Evolutionary conservation across 2,113 vertebrate genomes (phyloP).

Genomic region (Rostratula benghalensis): DNA sequence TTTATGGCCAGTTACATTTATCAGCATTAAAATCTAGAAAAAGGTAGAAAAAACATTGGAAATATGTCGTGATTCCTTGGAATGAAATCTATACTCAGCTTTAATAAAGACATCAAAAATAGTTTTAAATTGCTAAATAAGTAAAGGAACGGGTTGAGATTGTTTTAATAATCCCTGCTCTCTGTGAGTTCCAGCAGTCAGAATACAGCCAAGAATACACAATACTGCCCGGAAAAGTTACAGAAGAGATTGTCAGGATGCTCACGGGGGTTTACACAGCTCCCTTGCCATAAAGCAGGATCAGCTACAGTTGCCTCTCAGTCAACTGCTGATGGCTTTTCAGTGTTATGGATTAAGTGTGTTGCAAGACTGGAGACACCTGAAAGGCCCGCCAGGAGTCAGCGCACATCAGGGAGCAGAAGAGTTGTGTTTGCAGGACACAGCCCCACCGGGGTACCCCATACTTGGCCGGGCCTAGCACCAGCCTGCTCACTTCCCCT

Average conservation of each 20-base stretch:
- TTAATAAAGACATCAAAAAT: background rate
- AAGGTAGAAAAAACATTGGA: background rate
- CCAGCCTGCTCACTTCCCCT: background rate
- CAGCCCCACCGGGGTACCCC: accelerated
- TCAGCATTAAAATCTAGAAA: background rate
- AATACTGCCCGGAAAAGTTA: background rate
- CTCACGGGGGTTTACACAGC: background rate
- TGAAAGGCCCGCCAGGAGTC: background rate
- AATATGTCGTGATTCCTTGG: background rate
- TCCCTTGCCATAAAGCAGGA: background rate
- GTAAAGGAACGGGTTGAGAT: background rate
- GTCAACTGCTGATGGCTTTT: background rate
- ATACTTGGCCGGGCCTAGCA: accelerated
- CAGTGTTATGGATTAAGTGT: background rate
- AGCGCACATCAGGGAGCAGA: background rate
- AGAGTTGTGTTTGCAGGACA: background rate
- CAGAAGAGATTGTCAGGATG: background rate
- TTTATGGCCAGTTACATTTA: background rate
- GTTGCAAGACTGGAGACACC: background rate
- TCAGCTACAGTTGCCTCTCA: background rate
- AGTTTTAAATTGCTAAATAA: background rate
- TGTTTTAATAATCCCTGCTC: background rate
- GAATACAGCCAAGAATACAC: background rate
- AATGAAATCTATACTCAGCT: background rate
- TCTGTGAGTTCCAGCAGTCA: background rate